Percentiles rank a stretch among this genome's conserved stretches.
Evolutionary conservation across 53 echinoderm and acorn worm species (phyloP).

Genomic region (Holothuria leucospilota): DNA sequence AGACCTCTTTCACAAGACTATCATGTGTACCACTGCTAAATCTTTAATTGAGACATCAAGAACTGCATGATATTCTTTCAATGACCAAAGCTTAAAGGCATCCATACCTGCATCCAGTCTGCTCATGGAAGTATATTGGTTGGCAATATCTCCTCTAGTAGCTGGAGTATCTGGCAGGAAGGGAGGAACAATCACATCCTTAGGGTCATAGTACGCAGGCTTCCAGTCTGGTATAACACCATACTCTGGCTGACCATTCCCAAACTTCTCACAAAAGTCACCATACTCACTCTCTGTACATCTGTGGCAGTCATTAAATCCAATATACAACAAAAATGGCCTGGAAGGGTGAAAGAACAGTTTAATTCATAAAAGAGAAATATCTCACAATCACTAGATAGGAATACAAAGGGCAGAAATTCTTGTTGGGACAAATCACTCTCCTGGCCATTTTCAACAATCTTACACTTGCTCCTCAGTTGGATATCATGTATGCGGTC

Average conservation of each 20-base stretch:
- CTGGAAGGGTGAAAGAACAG: slow-evolving; percentile 32
- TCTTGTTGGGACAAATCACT: no score
- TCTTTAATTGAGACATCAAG: no score
- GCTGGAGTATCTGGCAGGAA: slow-evolving; percentile 78
- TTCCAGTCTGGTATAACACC: slow-evolving; percentile 81
- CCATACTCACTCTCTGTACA: slow-evolving; percentile 66
- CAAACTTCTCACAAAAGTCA: slow-evolving; percentile 80
- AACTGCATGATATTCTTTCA: no score
- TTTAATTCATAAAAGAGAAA: no score
- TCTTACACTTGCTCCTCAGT: no score
- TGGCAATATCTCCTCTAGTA: slow-evolving; percentile 73
- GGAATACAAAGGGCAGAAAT: no score
- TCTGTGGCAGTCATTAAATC: slow-evolving; percentile 83
- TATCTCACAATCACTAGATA: no score
- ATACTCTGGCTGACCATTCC: slow-evolving; percentile 71
- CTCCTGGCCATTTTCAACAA: no score
- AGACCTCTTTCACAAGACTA: no score
- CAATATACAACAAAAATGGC: slow-evolving; percentile 82
- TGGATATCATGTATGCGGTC: no score
- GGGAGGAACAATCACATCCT: slow-evolving; percentile 75
- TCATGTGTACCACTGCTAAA: no score
- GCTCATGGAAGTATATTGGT: slow-evolving; percentile 76
- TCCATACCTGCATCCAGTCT: slow-evolving; percentile 79
- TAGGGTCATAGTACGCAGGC: slow-evolving; percentile 66
- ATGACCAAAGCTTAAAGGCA: no score